Evolutionary conservation across 2,113 vertebrate genomes (phyloP).

Genomic region (Tapirus terrestris): DNA sequence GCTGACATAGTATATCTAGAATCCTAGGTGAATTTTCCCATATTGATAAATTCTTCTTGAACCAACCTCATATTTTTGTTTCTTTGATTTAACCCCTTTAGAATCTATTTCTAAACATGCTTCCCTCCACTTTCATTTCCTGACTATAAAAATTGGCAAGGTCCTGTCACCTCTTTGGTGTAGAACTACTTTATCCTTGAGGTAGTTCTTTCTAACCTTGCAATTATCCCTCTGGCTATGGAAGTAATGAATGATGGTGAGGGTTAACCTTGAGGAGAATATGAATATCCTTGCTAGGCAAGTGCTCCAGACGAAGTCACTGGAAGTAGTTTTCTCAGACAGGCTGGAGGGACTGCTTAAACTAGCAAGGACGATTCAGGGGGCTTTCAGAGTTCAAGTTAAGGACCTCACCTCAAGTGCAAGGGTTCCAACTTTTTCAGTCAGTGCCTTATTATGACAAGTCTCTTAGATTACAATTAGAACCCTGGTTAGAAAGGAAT

Average conservation of each 20-base stretch:
- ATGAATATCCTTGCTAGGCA: not conserved
- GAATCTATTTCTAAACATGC: constrained; percentile 1
- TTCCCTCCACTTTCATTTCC: not conserved
- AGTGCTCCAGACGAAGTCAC: not conserved
- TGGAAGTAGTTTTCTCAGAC: not conserved
- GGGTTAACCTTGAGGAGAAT: not conserved
- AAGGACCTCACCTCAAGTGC: not conserved
- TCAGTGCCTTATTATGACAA: not conserved
- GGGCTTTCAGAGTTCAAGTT: not conserved
- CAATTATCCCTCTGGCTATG: not conserved
- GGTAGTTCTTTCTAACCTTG: not conserved
- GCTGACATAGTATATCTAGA: not conserved
- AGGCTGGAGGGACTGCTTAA: not conserved
- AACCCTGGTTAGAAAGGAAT: not conserved
- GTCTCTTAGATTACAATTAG: not conserved
- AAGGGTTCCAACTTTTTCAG: not conserved
- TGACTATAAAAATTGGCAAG: not conserved
- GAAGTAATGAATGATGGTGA: not conserved
- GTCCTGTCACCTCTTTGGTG: not conserved
- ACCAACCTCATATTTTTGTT: not conserved
- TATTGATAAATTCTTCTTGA: not conserved
- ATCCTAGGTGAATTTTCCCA: not conserved
- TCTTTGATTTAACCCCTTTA: not conserved
- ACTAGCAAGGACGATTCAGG: not conserved
- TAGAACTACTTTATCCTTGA: not conserved